Base-by-base conservation (phyloP, 1,140 invertebrate species). In the Colletes gigas region DNA sequence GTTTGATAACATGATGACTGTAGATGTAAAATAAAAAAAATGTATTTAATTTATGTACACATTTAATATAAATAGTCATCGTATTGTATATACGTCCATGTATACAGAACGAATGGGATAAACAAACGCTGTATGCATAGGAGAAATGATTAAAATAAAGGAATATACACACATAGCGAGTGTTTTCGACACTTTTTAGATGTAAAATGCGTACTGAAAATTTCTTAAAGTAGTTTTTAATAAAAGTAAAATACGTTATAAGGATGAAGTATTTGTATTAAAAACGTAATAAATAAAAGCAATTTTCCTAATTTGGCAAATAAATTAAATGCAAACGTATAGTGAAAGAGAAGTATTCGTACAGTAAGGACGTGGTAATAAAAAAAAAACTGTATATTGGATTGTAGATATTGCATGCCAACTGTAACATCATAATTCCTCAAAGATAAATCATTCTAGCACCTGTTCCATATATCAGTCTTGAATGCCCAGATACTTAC, bases 141-240 rank as follows among this genome's bases (percentile, higher is more conserved):
- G 30, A 3, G 39, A 77, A 50, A 30, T 44, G n/a, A 52, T 67
- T 52, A 10, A 19, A 78, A 78, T 78, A 78, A 72, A 72, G 21
- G 50, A 17, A 54, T 52, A 30, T 55, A 69, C 30, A 55, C 44
- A 17, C 41, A 50, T 10, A 17, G 6, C 21, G 7, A 15, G 17
- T 69, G 15, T 55, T 15, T 39, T 47, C n/a, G 55, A 55, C 15
- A 5, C 7, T 55, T 55, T 55, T 55, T n/a, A 55, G 54, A 55
- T 55, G 17, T 4, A 55, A 9, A 50, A 50, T 12, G 10, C 12
- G 9, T 50, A 50, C 50, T 50, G 50, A 50, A 50, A 9, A 55
- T n/a, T 17, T 55, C 7, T n/a, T 55, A 55, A 55, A 55, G 54
- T 15, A 55, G 3, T 55, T 17, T 55, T 17, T 5, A 55, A 17